Evolutionary conservation across 2,113 vertebrate genomes (phyloP), one percentile per base, ranked within the genome.

Genomic region (Periophthalmodon schlosseri): DNA sequence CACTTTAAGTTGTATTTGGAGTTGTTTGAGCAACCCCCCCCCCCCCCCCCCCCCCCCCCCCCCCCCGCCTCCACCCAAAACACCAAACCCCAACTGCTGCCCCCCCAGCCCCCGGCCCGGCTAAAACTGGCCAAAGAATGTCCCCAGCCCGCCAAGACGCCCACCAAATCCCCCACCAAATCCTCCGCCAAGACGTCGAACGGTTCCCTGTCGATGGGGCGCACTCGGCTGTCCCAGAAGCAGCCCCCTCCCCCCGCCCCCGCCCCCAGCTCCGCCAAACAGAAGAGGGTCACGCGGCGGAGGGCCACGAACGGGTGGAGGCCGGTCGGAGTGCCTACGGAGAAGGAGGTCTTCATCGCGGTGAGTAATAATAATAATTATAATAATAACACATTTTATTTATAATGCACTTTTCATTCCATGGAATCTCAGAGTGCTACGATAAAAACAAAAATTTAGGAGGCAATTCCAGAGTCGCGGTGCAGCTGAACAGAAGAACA

Each of bases 221-320:
- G 95, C 13, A 94, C 94, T 81, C 0, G 92, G 89, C 86, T 96
- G 87, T 67, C 91, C 76, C 92, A 2, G 88, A 96, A 90, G 49
- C 90, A 94, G 90, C 90, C 95, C 82, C 74, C 89, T 4, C 58
- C 92, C 0, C 50, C 92, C 0, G 76, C 83, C 0, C 93, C 94
- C 0, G 94, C 94, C 74, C 70, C 86, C 39, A 90, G 94, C 54
- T 28, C 72, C 78, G 64, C 79, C 83, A 96, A 96, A 79, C 96
- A 96, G 76, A 95, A 93, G 5, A 94, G 93, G 12, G 94, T 94
- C 72, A 93, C 91, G 89, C 93, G 93, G 12, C 91, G 95, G 15
- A 93, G 96, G 0, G 94, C 96, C n/a, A 99, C 97, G 13, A 99
- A 99, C 0, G 97, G 97, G 75, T 99, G 97, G 97, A 91, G 95